These are phyloP conservation scores for Pseudanteris insignis DNA, from an alignment of 2,888 invertebrate species.

Conservation along the genomic window DNA sequence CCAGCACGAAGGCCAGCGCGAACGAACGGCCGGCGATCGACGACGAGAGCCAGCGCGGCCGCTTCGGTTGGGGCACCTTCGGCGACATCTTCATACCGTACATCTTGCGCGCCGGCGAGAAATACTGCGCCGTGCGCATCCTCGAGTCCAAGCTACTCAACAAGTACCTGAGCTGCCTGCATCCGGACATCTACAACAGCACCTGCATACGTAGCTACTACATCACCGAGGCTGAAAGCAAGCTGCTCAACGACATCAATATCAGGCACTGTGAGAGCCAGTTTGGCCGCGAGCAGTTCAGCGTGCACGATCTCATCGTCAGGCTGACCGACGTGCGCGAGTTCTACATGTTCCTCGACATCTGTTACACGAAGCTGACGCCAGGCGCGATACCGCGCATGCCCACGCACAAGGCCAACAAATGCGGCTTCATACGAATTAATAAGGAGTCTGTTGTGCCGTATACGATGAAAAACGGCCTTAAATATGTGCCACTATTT, in stretches of 20 bases:
- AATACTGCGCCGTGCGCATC: conserved; percentile 93
- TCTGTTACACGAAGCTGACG: conserved; percentile 85
- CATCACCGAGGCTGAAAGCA: conserved; percentile 89
- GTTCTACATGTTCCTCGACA: conserved; percentile 89
- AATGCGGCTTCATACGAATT: conserved; percentile 90
- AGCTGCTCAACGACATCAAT: conserved; percentile 92
- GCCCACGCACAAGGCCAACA: conserved; percentile 69
- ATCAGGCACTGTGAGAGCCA: conserved; percentile 89
- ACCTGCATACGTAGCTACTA: conserved; percentile 93
- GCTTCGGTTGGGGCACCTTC: conserved; percentile 91
- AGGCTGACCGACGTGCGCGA: conserved; percentile 87
- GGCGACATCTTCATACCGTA: conserved; percentile 89
- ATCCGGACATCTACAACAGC: conserved; percentile 89
- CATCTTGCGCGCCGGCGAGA: conserved; percentile 83
- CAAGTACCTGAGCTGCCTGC: conserved; percentile 87
- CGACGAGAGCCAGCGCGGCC: conserved; percentile 80
- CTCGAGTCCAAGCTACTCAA: conserved; percentile 90
- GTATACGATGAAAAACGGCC: conserved; percentile 83
- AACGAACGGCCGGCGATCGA: conserved; percentile 67
- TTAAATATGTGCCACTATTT: conserved; percentile 90
- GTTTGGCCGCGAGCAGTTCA: conserved; percentile 88
- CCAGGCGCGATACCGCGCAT: conserved; percentile 73
- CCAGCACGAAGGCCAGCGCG: conserved; percentile 19
- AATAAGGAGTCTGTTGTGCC: conserved; percentile 95
- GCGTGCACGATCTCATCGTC: conserved; percentile 89